Evolutionary conservation across 2,113 vertebrate genomes (phyloP).

Genomic region (Candoia aspera): DNA sequence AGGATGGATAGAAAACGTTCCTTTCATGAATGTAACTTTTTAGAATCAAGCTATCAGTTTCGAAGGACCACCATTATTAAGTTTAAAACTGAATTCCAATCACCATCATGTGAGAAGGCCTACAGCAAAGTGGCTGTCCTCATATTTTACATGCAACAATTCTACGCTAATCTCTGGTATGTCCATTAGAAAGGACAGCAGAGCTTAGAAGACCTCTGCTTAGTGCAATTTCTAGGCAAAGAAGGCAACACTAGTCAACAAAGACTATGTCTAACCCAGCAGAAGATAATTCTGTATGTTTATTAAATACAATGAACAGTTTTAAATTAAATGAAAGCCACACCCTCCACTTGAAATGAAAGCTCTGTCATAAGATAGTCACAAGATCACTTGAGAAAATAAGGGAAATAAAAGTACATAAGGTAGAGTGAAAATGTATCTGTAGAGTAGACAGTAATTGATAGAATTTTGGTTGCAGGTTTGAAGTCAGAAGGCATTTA

Average conservation of each 20-base stretch:
- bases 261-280: not conserved
- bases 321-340: not conserved
- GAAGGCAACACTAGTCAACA: not conserved
- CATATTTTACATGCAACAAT: not conserved
- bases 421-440: not conserved
- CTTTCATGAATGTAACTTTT: not conserved
- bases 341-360: not conserved
- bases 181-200: not conserved
- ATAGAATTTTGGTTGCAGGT: constrained; percentile 74
- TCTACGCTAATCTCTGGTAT: not conserved
- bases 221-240: not conserved
- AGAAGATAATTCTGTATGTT: not conserved
- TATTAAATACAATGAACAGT: not conserved
- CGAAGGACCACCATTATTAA: not conserved
- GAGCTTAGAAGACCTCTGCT: not conserved
- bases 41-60: not conserved
- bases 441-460: constrained; percentile 33
- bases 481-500: constrained; percentile 95
- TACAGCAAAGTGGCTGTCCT: not conserved
- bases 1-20: not conserved
- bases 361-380: not conserved
- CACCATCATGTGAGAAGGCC: not conserved
- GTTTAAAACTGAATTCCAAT: not conserved
- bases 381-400: accelerated
- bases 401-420: not conserved